These are phyloP conservation scores for Mythimna albipuncta DNA, from an alignment of 2,888 invertebrate species.

Conservation along the genomic window DNA sequence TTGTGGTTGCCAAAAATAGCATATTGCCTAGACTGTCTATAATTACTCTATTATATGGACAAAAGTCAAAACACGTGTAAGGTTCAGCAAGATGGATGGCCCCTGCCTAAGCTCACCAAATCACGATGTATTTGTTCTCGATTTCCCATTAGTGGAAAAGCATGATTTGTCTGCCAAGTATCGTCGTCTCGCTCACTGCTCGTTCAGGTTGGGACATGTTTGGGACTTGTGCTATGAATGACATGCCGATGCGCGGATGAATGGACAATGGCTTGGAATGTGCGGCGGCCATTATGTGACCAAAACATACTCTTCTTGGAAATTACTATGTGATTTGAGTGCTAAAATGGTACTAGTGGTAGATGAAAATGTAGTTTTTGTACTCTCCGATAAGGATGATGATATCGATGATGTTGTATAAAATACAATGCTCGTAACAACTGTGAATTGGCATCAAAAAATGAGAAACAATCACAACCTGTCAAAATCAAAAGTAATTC, in stretches of 20 bases:
- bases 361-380: not conserved
- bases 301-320: conserved; percentile 26
- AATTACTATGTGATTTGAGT: conserved; percentile 17
- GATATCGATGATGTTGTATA: not conserved
- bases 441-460: not conserved
- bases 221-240: conserved; percentile 43
- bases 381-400: not conserved
- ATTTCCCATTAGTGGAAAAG: conserved; percentile 39
- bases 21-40: not conserved
- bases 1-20: conserved; percentile 11
- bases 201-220: conserved; percentile 47
- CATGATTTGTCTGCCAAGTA: conserved; percentile 12
- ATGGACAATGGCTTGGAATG: conserved; percentile 45
- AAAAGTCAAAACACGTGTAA: conserved; percentile 22
- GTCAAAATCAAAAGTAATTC: not conserved
- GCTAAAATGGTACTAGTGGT: conserved; percentile 4
- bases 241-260: conserved; percentile 29
- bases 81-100: conserved; percentile 20
- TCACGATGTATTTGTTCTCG: not conserved
- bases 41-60: conserved; percentile 13
- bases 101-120: conserved; percentile 5
- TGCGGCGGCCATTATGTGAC: conserved; percentile 11
- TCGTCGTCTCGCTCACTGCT: conserved; percentile 25
- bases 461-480: not conserved
- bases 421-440: not conserved